These are phyloP conservation scores for Urechis unicinctus DNA, from an alignment of 2,888 invertebrate genomes.

Conservation along the genomic window DNA sequence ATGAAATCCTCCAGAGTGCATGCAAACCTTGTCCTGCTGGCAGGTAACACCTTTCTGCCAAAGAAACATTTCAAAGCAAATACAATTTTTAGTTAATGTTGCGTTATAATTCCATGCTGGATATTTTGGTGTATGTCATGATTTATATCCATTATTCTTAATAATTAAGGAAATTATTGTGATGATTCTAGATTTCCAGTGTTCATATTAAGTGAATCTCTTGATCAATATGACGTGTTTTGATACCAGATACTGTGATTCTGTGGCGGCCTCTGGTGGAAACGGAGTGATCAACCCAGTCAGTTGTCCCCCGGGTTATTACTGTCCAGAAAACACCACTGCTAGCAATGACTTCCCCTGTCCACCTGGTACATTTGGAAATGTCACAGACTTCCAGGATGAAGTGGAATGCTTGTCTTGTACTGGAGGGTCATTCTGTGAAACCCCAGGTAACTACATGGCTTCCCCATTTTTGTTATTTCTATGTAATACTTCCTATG, in stretches of 20 bases:
- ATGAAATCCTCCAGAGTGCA: conserved; percentile 28
- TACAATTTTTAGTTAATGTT: too few relatives aligned
- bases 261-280: conserved; percentile 26
- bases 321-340: conserved; percentile 35
- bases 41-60: conserved; percentile 34
- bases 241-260: conserved; percentile 34
- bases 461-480: too few relatives aligned
- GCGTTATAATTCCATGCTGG: neutral
- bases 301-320: conserved; percentile 32
- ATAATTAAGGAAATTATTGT: too few relatives aligned
- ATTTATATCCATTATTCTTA: too few relatives aligned
- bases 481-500: too few relatives aligned
- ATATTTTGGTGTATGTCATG: too few relatives aligned
- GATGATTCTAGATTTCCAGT: too few relatives aligned
- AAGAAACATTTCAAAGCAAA: too few relatives aligned
- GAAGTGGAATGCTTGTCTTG: conserved; percentile 34
- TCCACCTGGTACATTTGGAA: conserved; percentile 37
- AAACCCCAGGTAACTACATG: conserved; percentile 27
- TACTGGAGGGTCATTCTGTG: conserved; percentile 38
- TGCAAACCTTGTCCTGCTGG: conserved; percentile 41
- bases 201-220: too few relatives aligned
- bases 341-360: conserved; percentile 30
- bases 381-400: conserved; percentile 28
- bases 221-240: neutral
- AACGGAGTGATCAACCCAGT: conserved; percentile 30